These are phyloP conservation scores for Petrocephalus microphthalmus DNA, from an alignment of 2,113 vertebrate genomes.

Conservation along the genomic window DNA sequence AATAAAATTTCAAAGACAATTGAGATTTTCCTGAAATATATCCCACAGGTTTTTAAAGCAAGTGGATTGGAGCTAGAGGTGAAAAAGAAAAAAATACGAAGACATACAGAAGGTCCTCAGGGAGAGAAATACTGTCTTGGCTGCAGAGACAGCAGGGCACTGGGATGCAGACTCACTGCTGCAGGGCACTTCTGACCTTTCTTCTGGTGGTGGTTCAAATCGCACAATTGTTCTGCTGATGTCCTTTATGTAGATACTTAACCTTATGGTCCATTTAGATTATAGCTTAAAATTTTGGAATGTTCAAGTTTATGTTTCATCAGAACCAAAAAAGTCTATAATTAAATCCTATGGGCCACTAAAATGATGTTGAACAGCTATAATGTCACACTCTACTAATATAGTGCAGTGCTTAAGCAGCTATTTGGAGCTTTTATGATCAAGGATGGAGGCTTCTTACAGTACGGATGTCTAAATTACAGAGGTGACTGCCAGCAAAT, in stretches of 20 bases:
- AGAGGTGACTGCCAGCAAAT: no score
- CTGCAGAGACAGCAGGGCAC: neutral
- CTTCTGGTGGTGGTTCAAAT: neutral
- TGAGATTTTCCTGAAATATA: neutral
- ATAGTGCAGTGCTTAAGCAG: no score
- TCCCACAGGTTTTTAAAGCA: neutral
- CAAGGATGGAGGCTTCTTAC: no score
- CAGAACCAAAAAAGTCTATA: neutral
- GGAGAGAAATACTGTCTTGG: neutral
- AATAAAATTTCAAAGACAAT: neutral
- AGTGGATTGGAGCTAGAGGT: neutral
- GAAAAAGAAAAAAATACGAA: neutral
- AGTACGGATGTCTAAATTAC: no score
- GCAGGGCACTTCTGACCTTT: neutral
- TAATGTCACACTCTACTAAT: neutral
- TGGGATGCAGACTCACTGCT: neutral
- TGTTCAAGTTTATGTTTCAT: neutral
- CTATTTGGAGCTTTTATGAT: no score
- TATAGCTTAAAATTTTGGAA: neutral
- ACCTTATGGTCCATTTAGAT: neutral
- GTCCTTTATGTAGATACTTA: neutral
- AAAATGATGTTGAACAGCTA: neutral
- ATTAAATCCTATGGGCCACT: neutral
- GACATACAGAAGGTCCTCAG: neutral
- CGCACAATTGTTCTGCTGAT: neutral